Evolutionary conservation across 2,113 vertebrate species (phyloP), one percentile per base, ranked within the genome.

Genomic region (Cnemophilus loriae): DNA sequence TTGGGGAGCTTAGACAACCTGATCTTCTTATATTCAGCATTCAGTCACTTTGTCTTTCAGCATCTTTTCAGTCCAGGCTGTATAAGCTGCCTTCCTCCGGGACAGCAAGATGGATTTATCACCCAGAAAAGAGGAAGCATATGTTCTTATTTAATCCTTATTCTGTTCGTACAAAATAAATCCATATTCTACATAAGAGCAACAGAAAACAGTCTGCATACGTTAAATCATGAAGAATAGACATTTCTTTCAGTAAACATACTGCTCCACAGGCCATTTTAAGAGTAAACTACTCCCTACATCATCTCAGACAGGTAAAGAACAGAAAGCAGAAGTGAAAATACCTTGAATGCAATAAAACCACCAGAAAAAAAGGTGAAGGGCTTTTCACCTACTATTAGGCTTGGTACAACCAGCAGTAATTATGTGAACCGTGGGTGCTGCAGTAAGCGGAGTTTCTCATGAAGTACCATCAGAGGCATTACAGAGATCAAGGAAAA

Each of bases 111-210:
- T 59, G 61, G 80, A 96, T 94, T 94, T 95, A 95, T 84, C 89
- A 89, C 55, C 57, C 76, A 84, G 83, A 83, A 84, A 91, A 88
- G 53, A 75, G 5, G 50, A 53, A 78, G 52, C 75, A 57, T 91
- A 69, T 95, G 95, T 64, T 94, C 93, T 92, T 88, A 90, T 81
- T 78, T 84, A 96, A 96, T 87, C 85, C 83, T 87, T 93, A 87
- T 53, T 92, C 73, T 84, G 32, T 46, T 92, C 6, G 0, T 60
- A 84, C 53, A 82, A 90, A 94, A 93, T 91, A 91, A 91, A 95
- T 67, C 52, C 46, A 73, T 76, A 87, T 57, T 86, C 68, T 78
- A 50, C 42, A 41, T 13, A 44, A 71, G 6, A 71, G 65, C 30
- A 89, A 78, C 6, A 63, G 56, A 87, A 94, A 96, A 91, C 20